Evolutionary conservation across 2,797 vertebrate genomes (phyloP).

Genomic region (Betta splendens): DNA sequence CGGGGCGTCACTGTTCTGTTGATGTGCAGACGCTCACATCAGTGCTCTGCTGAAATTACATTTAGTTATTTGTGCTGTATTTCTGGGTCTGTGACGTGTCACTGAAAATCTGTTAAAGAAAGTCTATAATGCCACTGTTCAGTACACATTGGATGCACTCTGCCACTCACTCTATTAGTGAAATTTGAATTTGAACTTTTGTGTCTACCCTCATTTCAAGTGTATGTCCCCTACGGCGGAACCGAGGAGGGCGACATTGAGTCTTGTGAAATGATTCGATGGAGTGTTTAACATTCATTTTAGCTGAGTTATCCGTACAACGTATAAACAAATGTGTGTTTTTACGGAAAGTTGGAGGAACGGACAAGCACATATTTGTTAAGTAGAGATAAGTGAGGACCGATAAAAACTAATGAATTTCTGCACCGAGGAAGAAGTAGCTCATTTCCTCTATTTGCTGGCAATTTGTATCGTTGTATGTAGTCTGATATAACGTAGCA

Average conservation of each 20-base stretch:
- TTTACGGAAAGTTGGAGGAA: rapidly evolving
- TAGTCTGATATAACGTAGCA: rapidly evolving
- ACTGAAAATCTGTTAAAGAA: neutral
- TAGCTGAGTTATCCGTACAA: neutral
- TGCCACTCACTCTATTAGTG: neutral
- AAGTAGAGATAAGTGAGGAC: neutral
- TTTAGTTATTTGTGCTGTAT: neutral
- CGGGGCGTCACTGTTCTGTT: neutral
- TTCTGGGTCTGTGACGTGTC: neutral
- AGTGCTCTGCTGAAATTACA: neutral
- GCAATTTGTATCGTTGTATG: neutral
- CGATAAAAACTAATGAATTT: neutral
- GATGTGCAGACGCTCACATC: neutral
- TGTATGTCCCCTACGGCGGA: neutral
- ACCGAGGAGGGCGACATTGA: slow-evolving; percentile 22
- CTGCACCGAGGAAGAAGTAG: neutral
- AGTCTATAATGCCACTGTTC: neutral
- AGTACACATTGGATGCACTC: neutral
- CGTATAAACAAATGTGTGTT: neutral
- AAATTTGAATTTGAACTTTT: neutral
- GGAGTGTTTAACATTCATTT: neutral
- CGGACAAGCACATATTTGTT: neutral
- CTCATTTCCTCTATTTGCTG: neutral
- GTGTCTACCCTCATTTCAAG: neutral
- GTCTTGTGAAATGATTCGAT: neutral